These are phyloP conservation scores for Rachycentron canadum DNA, from an alignment of 2,797 vertebrate genomes.

Conservation along the genomic window DNA sequence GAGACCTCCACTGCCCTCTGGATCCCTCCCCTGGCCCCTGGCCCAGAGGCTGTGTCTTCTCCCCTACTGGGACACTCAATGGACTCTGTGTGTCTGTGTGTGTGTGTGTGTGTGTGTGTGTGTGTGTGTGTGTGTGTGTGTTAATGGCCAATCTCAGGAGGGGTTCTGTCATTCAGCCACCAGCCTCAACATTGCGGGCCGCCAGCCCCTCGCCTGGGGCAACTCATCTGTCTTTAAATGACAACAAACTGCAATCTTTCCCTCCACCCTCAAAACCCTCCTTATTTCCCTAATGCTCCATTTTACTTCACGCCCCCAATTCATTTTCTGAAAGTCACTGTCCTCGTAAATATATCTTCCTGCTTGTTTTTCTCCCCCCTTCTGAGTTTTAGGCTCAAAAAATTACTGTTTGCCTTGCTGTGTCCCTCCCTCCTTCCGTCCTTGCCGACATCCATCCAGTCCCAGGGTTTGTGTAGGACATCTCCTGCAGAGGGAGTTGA, in stretches of 20 bases:
- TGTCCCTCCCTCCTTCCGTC: slow-evolving; percentile 60
- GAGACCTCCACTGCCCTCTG: slow-evolving; percentile 79
- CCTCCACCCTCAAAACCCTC: slow-evolving; percentile 65
- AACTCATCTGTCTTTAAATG: slow-evolving; percentile 84
- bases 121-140: slow-evolving; percentile 64
- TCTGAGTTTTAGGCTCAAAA: slow-evolving; percentile 51
- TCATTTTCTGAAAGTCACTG: slow-evolving; percentile 46
- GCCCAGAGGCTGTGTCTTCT: slow-evolving; percentile 71
- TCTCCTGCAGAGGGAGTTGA: slow-evolving; percentile 84
- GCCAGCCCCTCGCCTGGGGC: slow-evolving; percentile 74
- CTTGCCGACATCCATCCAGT: slow-evolving; percentile 64
- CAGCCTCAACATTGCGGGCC: slow-evolving; percentile 65
- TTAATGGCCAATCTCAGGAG: slow-evolving; percentile 76
- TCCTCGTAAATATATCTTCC: slow-evolving; percentile 54
- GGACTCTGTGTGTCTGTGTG: slow-evolving; percentile 71
- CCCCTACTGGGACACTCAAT: slow-evolving; percentile 81
- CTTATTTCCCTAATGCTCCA: slow-evolving; percentile 60
- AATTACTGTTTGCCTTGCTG: slow-evolving; percentile 60
- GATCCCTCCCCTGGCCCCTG: slow-evolving; percentile 73
- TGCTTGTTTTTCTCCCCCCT: slow-evolving; percentile 44
- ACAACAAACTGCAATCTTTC: slow-evolving; percentile 73
- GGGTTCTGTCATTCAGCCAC: slow-evolving; percentile 81
- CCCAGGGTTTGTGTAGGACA: slow-evolving; percentile 74
- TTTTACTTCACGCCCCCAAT: slow-evolving; percentile 49
- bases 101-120: slow-evolving; percentile 52